These are phyloP conservation scores for Muricea muricata DNA, from an alignment of 92 coral and sea anemone genomes.

Conservation along the genomic window DNA sequence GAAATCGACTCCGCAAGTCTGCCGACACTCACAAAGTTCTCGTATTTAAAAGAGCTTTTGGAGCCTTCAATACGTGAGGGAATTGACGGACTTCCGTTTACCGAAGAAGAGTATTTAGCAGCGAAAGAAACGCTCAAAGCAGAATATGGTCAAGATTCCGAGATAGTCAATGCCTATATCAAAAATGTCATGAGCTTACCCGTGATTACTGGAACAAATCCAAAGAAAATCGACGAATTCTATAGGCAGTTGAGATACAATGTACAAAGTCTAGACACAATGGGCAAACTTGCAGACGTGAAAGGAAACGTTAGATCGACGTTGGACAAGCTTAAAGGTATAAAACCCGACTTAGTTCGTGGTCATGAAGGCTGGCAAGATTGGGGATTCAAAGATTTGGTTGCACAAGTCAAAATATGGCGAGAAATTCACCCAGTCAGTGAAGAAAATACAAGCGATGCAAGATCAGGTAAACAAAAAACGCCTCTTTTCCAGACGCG, in stretches of 20 bases:
- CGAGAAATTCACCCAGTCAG: constrained; percentile 19
- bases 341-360: constrained; percentile 23
- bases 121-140: too few relatives aligned
- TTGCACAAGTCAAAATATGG: constrained; percentile 13
- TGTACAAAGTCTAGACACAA: constrained; percentile 48
- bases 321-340: constrained; percentile 31
- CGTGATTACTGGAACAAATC: background rate
- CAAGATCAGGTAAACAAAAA: background rate
- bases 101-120: too few relatives aligned
- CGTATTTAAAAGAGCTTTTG: too few relatives aligned
- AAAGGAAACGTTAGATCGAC: background rate
- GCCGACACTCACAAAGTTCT: too few relatives aligned
- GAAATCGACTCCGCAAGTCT: too few relatives aligned
- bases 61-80: too few relatives aligned
- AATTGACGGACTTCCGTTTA: too few relatives aligned
- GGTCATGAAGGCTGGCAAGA: constrained; percentile 35
- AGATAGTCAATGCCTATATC: too few relatives aligned
- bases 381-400: constrained; percentile 12
- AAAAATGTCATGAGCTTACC: background rate
- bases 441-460: background rate
- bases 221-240: background rate
- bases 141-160: background rate
- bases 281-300: constrained; percentile 21
- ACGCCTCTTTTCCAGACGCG: background rate
- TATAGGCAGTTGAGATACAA: constrained; percentile 17